A percentile compares a stretch with the other conserved stretches of the same genome.
phyloP scores from a whole-genome alignment of 2,113 vertebrate genomes.

The Gadus chalcogrammus region DNA sequence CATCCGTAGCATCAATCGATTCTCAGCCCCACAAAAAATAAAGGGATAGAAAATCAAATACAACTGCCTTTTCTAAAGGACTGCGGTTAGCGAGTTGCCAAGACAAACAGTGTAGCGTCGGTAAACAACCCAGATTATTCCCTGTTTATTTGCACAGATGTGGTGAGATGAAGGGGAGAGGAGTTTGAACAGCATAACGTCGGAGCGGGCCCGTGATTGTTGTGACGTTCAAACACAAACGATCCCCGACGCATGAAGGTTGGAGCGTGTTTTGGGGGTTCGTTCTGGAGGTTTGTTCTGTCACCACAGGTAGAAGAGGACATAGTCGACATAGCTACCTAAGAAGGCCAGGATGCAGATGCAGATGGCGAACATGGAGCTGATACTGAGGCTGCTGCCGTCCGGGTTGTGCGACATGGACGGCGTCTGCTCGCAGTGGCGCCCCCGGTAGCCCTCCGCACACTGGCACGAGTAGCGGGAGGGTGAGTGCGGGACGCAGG shows the following conservation, averaged over 20 bases:
- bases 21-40: conserved; percentile 32
- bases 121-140: too few species aligned
- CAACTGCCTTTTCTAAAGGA: background rate
- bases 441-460: conserved; percentile 78
- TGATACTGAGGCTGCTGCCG: conserved; percentile 78
- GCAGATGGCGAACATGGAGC: conserved; percentile 86
- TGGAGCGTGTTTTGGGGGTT: background rate
- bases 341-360: conserved; percentile 84
- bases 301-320: conserved; percentile 73
- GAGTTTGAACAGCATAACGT: too few species aligned
- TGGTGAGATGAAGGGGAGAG: conserved; percentile 1
- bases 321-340: conserved; percentile 82
- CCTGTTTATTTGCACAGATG: background rate
- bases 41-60: conserved; percentile 27
- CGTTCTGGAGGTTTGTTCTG: background rate
- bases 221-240: too few species aligned
- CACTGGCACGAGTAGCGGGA: conserved; percentile 78
- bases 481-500: conserved; percentile 79
- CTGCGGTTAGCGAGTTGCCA: conserved; percentile 10
- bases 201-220: too few species aligned
- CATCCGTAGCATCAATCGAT: conserved; percentile 23
- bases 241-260: too few species aligned
- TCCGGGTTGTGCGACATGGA: conserved; percentile 77
- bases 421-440: conserved; percentile 78
- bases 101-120: background rate